These are phyloP conservation scores for Hypsibius dujardini DNA, from an alignment of 1,140 invertebrate genomes.

Conservation along the genomic window DNA sequence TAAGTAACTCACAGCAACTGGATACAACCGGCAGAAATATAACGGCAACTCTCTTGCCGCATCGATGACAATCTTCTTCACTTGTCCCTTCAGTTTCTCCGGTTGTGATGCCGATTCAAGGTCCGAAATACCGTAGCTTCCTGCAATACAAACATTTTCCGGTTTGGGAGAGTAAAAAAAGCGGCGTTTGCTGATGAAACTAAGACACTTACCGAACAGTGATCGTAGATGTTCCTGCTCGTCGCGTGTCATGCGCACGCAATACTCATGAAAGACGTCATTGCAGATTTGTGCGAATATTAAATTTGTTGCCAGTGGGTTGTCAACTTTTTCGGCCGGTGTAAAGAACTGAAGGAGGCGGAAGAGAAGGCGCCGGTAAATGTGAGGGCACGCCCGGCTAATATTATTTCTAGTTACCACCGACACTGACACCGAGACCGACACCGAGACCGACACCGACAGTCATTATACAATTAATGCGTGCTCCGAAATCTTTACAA, in stretches of 20 bases:
- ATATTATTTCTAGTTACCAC: too few species aligned
- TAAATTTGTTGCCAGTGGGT: slow-evolving; percentile 63
- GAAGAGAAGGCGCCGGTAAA: too few species aligned
- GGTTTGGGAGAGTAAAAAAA: slow-evolving; percentile 13
- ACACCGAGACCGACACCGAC: too few species aligned
- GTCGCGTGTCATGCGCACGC: slow-evolving; percentile 58
- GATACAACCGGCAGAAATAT: slow-evolving; percentile 77
- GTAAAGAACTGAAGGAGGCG: slow-evolving; percentile 49
- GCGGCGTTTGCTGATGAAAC: neutral
- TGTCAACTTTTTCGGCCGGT: slow-evolving; percentile 63
- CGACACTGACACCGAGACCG: too few species aligned
- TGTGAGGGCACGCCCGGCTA: too few species aligned
- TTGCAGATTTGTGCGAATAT: slow-evolving; percentile 73
- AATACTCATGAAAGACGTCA: slow-evolving; percentile 53
- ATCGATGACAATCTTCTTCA: slow-evolving; percentile 75
- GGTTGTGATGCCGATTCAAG: neutral
- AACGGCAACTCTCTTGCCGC: slow-evolving; percentile 74
- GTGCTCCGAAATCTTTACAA: too few species aligned
- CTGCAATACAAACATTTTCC: neutral
- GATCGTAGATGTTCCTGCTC: slow-evolving; percentile 63
- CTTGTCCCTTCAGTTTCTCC: slow-evolving; percentile 41
- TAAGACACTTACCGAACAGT: slow-evolving; percentile 31
- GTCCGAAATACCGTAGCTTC: neutral
- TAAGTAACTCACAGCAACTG: slow-evolving; percentile 50
- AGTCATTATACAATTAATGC: too few species aligned